phyloP scores from a whole-genome alignment of 2,888 invertebrate species.

The Caenorhabditis uteleia region DNA sequence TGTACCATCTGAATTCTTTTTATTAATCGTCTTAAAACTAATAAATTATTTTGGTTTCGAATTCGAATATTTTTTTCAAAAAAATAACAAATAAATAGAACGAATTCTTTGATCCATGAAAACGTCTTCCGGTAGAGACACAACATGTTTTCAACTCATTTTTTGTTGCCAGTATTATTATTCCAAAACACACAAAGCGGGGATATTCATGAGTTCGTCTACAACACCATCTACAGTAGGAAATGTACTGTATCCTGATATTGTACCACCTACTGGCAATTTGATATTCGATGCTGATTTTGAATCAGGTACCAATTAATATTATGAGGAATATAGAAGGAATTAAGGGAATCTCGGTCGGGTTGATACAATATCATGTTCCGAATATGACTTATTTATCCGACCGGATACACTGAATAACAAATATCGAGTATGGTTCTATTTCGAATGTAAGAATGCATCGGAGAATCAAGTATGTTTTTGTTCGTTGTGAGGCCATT shows the following conservation, averaged over 20 bases:
- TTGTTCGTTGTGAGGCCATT: background rate
- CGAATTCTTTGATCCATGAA: too few relatives aligned
- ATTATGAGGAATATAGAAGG: background rate
- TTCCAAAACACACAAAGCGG: too few relatives aligned
- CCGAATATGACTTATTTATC: constrained; percentile 92
- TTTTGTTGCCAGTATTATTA: too few relatives aligned
- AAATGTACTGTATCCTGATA: constrained; percentile 71
- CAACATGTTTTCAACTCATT: too few relatives aligned
- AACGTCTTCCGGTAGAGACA: too few relatives aligned
- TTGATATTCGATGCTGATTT: constrained; percentile 73
- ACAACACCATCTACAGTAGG: constrained; percentile 70
- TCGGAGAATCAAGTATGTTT: constrained; percentile 46
- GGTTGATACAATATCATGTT: constrained; percentile 47
- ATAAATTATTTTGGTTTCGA: too few relatives aligned
- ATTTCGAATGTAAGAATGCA: constrained; percentile 80
- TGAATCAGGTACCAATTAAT: constrained; percentile 71
- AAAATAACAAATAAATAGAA: too few relatives aligned
- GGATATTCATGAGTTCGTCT: too few relatives aligned
- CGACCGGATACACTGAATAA: constrained; percentile 96
- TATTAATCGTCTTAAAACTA: too few relatives aligned
- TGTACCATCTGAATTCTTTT: too few relatives aligned
- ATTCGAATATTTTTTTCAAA: too few relatives aligned
- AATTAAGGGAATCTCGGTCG: constrained; percentile 60
- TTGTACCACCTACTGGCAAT: constrained; percentile 71
- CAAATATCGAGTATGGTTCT: constrained; percentile 91